Conservation (phyloP, 2,797 vertebrate genomes). For the Tiaroga cobitis region DNA sequence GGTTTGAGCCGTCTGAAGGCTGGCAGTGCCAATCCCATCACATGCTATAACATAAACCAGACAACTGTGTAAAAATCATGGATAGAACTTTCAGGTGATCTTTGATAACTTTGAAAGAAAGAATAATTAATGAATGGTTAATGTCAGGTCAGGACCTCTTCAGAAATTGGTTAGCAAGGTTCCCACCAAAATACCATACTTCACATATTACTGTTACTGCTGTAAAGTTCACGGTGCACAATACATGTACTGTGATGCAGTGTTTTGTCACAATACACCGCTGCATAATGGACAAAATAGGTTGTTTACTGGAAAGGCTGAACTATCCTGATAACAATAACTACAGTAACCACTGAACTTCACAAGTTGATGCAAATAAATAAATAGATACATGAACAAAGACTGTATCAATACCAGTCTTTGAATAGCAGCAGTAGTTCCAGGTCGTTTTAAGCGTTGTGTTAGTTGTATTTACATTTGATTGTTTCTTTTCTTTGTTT, state of each 20-base stretch:
- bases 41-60: constrained; percentile 79
- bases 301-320: constrained; percentile 16
- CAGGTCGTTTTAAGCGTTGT: not conserved
- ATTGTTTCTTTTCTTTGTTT: not conserved
- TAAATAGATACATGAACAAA: not conserved
- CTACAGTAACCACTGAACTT: not conserved
- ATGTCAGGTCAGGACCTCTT: not conserved
- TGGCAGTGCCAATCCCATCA: constrained; percentile 95
- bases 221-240: not conserved
- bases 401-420: not conserved
- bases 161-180: not conserved
- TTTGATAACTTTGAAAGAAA: constrained; percentile 3
- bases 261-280: not conserved
- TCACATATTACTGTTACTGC: not conserved
- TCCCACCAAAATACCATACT: not conserved
- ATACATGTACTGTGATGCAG: not conserved
- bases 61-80: not conserved
- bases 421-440: not conserved
- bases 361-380: not conserved
- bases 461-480: not conserved
- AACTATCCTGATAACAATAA: not conserved
- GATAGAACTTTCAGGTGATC: not conserved
- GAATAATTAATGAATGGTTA: not conserved
- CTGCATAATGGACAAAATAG: not conserved
- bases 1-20: constrained; percentile 88